Evolutionary conservation across 2,888 invertebrate species (phyloP).

Genomic region (Phengaris alcon): DNA sequence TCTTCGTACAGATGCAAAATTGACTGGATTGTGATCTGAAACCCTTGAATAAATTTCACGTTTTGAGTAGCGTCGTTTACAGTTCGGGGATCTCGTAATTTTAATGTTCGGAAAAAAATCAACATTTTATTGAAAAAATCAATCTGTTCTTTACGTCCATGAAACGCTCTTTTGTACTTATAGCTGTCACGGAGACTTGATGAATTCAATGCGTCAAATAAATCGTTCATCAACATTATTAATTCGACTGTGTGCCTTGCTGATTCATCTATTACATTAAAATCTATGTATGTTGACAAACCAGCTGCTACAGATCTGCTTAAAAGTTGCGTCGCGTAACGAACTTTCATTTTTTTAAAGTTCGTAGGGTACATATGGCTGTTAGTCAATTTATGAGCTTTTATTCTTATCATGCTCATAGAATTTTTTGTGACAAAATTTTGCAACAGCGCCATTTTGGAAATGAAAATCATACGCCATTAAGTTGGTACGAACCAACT

Average conservation of each 20-base stretch:
- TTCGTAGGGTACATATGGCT: too few relatives aligned
- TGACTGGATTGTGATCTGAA: too few relatives aligned
- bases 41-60: too few relatives aligned
- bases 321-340: slow-evolving; percentile 44
- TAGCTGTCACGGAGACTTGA: slow-evolving; percentile 30
- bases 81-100: too few relatives aligned
- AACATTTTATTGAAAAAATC: too few relatives aligned
- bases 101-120: too few relatives aligned
- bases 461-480: slow-evolving; percentile 42
- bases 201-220: slow-evolving; percentile 39
- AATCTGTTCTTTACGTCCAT: too few relatives aligned
- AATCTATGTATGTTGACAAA: slow-evolving; percentile 37
- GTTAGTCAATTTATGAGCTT: slow-evolving; percentile 43
- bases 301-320: slow-evolving; percentile 45
- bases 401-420: slow-evolving; percentile 41
- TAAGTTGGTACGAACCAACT: slow-evolving; percentile 41
- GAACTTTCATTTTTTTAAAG: slow-evolving; percentile 42
- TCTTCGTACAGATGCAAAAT: slow-evolving; percentile 30
- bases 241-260: slow-evolving; percentile 36
- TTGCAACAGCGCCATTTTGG: slow-evolving; percentile 39
- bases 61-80: too few relatives aligned
- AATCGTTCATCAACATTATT: slow-evolving; percentile 37
- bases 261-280: slow-evolving; percentile 33
- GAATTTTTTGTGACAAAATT: slow-evolving; percentile 42
- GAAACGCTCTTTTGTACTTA: slow-evolving; percentile 29